Evolutionary conservation across 2,797 vertebrate species (phyloP), one percentile per base, ranked within the genome.

Genomic region (Ataeniobius toweri): DNA sequence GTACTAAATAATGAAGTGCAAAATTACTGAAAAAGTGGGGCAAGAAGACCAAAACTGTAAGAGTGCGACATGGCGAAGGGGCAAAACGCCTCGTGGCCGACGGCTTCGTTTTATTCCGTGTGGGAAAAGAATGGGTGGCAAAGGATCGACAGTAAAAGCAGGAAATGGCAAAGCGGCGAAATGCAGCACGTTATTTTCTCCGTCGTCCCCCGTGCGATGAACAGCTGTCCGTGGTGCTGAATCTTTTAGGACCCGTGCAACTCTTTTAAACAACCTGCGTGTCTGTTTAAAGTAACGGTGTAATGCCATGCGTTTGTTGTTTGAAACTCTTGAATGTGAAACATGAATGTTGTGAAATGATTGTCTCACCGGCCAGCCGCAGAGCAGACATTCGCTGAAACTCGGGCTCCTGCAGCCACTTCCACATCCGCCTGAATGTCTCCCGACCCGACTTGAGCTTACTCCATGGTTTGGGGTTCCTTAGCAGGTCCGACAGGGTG

Each of bases 361-460:
- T 16, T 46, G 2, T 86, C 96, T 95, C 96, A 98, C 98, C 98
- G 92, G 98, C 98, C 77, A 99, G 94, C 72, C 98, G 94, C 70
- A 99, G 96, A 79, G 98, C 98, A 44, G 98, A 98, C 97, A 99
- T 99, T 83, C 98, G 94, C 90, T 99, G 98, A 87, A 99, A 99
- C 92, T 99, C 98, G 0, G 98, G 98, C 91, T 98, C 98, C 90
- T 99, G 98, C 80, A 99, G 96, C 98, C 98, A 99, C 92, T 99
- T 99, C 98, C 98, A 99, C 98, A 99, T 99, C 92, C 98, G 96
- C 81, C 98, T 95, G 94, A 99, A 99, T 79, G 98, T 99, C 95
- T 99, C 98, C 28, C 98, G 96, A 77, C 98, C 98, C 0, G 98
- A 99, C 93, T 99, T 99, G 89, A 99, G 98, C 91, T 99, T 99